Evolutionary conservation across 2,113 vertebrate genomes (phyloP), one percentile per base, ranked within the genome.

Genomic region (Mesembrinibis cayennensis): DNA sequence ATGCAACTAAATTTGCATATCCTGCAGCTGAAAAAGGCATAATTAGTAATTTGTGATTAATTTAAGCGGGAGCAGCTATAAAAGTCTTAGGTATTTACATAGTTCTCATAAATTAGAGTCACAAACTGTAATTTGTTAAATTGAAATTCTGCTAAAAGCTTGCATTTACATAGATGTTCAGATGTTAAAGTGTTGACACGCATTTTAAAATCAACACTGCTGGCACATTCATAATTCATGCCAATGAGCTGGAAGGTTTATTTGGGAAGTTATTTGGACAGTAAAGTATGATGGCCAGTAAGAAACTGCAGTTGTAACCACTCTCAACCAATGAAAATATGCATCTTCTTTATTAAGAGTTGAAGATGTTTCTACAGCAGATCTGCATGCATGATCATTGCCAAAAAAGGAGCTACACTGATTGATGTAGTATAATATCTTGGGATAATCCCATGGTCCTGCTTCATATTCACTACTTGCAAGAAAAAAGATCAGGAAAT

Each of bases 11-110:
- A 97, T 97, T 96, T 98, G 73, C 95, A 97, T 97, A 96, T 90
- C 66, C 62, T 97, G 81, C 93, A 97, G 89, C 95, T 97, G 90
- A 97, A 98, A 98, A 97, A 93, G 72, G 80, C 94, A 95, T 97
- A 98, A 98, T 98, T 98, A 98, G 95, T 97, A 96, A 98, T 97
- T 98, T 96, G 97, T 96, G 93, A 97, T 96, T 97, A 97, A 98
- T 98, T 98, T 98, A 98, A 97, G 80, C 82, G 16, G 92, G 61
- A 73, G n/a, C 80, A 81, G 71, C 95, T 97, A 95, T 96, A 97
- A 98, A 97, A 97, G 85, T 95, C 95, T 70, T 97, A 97, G 89
- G 84, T 98, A 98, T 98, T 98, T 98, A 98, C 96, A 97, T 96
- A 98, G 95, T 92, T 97, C 90, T 93, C 96, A 97, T 98, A 98